Evolutionary conservation across 2,113 vertebrate genomes (phyloP), one percentile per base, ranked within the genome.

Genomic region (Oryzias curvinotus): DNA sequence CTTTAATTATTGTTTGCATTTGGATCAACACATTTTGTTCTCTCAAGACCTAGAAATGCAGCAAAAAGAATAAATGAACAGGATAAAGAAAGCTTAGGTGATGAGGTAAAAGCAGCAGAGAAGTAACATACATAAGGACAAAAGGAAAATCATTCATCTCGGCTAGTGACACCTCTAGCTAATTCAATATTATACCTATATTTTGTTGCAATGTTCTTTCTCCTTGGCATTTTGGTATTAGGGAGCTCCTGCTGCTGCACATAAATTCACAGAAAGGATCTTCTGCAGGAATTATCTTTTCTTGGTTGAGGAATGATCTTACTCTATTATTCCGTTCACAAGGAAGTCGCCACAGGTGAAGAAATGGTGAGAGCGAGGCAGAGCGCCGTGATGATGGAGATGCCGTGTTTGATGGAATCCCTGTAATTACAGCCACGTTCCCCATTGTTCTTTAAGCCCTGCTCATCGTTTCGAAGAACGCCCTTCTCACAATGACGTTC

Each of bases 161-260:
- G 49, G 50, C 46, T 73, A 72, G 28, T 80, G 85, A 75, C 65
- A 80, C 76, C 68, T 67, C 49, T 50, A 71, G 63, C 66, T 72
- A 65, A 60, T 77, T 82, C 72, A 78, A 67, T 78, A 81, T 82
- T 73, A 78, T 68, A 73, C 64, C 65, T 58, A 52, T 80, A 75
- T 87, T 86, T 84, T 85, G 62, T 76, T 75, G 62, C 71, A 59
- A 5, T 68, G 62, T 70, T 76, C 75, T 47, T 74, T 74, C 65
- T 68, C 60, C 68, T 71, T 87, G 88, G 90, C 88, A 90, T 88
- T 88, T 90, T 80, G 83, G 55, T 80, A 79, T 89, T 89, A 84
- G 68, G 77, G 81, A 78, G 75, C 71, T 65, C 77, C 75, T 78
- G 67, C 81, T 82, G 81, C 80, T 71, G 69, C 84, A 89, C 84